phyloP scores from a whole-genome alignment of 2,888 invertebrate species.

The Perdita meconis region DNA sequence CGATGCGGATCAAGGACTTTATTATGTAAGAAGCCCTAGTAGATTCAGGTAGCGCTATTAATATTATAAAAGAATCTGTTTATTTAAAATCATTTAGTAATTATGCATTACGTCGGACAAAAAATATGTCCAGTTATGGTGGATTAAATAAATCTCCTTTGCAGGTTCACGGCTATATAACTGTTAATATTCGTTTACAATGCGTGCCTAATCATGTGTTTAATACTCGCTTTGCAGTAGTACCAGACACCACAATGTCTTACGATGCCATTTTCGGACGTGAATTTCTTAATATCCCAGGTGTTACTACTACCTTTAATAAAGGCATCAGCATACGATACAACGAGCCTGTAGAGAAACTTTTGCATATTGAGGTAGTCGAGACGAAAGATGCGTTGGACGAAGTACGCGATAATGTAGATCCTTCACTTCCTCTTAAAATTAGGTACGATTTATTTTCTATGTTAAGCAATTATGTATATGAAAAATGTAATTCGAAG shows the following conservation, averaged over 20 bases:
- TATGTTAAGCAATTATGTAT: not conserved
- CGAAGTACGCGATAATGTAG: not conserved
- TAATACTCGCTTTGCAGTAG: no score
- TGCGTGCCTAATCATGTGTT: no score
- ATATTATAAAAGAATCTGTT: slow-evolving; percentile 4
- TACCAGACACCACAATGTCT: not conserved
- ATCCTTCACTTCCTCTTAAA: no score
- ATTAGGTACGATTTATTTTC: not conserved
- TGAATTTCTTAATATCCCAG: not conserved
- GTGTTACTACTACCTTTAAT: not conserved
- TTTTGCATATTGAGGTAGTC: not conserved
- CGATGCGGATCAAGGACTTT: not conserved
- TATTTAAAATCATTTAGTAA: slow-evolving; percentile 11
- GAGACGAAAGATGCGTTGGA: not conserved
- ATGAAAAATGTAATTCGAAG: not conserved
- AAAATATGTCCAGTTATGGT: slow-evolving; percentile 7
- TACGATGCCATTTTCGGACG: not conserved
- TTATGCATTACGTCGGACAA: not conserved
- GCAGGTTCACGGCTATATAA: not conserved
- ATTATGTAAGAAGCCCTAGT: slow-evolving; percentile 24
- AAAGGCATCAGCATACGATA: no score
- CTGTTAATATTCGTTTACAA: not conserved
- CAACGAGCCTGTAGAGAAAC: not conserved
- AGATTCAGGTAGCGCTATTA: slow-evolving; percentile 15
- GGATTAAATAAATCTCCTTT: slow-evolving; percentile 22